Conservation (phyloP, 2,797 vertebrate genomes). For the Pitangus sulphuratus region DNA sequence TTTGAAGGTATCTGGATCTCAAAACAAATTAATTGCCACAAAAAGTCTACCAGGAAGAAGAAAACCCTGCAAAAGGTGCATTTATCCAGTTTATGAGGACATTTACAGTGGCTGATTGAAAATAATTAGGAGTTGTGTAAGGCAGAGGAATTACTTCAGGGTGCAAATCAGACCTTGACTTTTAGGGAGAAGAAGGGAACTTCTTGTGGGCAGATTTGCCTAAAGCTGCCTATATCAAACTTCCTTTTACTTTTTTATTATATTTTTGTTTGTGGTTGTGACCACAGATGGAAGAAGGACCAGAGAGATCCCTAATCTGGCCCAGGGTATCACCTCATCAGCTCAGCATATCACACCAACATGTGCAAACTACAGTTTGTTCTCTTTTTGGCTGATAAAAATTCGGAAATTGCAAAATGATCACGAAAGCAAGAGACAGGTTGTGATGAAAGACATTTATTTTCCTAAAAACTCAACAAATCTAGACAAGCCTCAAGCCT, state of each 20-base stretch:
- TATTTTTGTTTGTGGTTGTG: not conserved
- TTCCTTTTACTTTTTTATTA: not conserved
- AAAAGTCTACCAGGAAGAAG: not conserved
- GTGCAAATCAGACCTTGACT: not conserved
- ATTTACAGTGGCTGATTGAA: not conserved
- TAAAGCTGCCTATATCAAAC: not conserved
- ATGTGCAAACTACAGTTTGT: not conserved
- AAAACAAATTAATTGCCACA: not conserved
- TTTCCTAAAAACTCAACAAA: not conserved
- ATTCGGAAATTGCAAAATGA: not conserved
- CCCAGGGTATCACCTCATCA: not conserved
- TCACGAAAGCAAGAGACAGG: not conserved
- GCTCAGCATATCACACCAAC: not conserved
- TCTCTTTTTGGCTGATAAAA: conserved; percentile 6
- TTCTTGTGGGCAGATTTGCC: not conserved
- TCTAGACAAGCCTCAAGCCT: not conserved
- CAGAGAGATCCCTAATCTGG: not conserved
- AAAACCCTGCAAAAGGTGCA: not conserved
- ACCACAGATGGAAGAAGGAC: not conserved
- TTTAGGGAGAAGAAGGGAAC: not conserved
- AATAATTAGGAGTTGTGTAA: not conserved
- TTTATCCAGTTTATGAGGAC: not conserved
- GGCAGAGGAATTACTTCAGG: not conserved
- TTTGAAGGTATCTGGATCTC: not conserved
- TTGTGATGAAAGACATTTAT: not conserved